phyloP scores from a whole-genome alignment of 2,888 invertebrate genomes.

The Unio pictorum region DNA sequence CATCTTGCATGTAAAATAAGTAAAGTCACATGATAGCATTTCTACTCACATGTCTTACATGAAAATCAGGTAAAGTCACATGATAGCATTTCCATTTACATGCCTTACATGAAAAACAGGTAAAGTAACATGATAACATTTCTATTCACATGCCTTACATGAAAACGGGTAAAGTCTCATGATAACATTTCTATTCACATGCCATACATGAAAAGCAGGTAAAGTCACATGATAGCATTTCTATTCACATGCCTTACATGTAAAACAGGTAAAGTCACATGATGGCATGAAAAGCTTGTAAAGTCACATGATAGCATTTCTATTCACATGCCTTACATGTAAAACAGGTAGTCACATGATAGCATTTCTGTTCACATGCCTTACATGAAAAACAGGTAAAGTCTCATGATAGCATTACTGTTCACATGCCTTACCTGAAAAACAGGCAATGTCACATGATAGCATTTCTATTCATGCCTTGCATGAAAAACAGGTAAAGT shows the following conservation, averaged over 20 bases:
- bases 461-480: conserved; percentile 21
- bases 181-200: no score
- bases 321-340: conserved; percentile 66
- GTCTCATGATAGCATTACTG: no score
- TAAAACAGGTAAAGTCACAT: conserved; percentile 61
- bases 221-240: background rate
- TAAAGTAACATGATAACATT: conserved; percentile 14
- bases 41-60: conserved; percentile 42
- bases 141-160: conserved; percentile 55
- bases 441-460: conserved; percentile 54
- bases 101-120: conserved; percentile 68
- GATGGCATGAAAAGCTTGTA: no score
- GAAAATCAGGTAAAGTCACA: conserved; percentile 63
- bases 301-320: conserved; percentile 2
- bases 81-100: conserved; percentile 48
- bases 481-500: conserved; percentile 67
- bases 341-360: conserved; percentile 57
- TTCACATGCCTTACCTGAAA: conserved; percentile 33
- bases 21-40: conserved; percentile 13
- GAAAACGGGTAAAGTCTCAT: conserved; percentile 62
- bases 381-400: conserved; percentile 63
- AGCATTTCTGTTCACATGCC: conserved; percentile 54
- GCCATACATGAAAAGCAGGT: conserved; percentile 62
- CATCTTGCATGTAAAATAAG: conserved; percentile 59
- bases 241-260: conserved; percentile 48